Conservation (phyloP, 1,140 invertebrate species). For the Choristoneura fumiferana region DNA sequence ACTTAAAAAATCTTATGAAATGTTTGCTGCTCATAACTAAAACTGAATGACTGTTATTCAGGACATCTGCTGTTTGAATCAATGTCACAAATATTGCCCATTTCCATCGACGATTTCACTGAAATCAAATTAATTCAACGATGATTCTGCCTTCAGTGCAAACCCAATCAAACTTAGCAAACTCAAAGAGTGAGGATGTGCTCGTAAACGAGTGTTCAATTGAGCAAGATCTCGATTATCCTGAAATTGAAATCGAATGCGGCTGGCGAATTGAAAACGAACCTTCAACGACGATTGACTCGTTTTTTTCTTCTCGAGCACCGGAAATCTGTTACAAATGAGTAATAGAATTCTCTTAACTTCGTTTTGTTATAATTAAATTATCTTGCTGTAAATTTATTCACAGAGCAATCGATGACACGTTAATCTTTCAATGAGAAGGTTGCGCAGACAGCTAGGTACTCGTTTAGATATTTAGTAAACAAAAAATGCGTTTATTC, state of each 20-base stretch:
- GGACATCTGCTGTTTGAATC: no score
- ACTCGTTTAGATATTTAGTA: no score
- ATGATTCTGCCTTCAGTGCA: slow-evolving; percentile 61
- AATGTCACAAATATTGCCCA: no score
- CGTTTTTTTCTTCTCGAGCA: slow-evolving; percentile 23
- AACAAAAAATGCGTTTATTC: no score
- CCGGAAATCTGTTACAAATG: slow-evolving; percentile 18
- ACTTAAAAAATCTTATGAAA: no score
- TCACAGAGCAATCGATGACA: no score
- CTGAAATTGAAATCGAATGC: slow-evolving; percentile 72
- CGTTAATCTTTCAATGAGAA: no score
- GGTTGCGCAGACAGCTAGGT: no score
- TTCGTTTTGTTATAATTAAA: slow-evolving; percentile 8
- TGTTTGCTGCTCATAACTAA: no score
- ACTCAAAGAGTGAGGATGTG: slow-evolving; percentile 66
- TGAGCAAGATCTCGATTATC: slow-evolving; percentile 76
- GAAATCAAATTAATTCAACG: slow-evolving; percentile 39
- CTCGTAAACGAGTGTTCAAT: slow-evolving; percentile 75
- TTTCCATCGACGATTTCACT: no score
- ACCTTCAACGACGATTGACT: slow-evolving; percentile 41
- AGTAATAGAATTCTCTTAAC: slow-evolving; percentile 10
- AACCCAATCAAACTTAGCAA: slow-evolving; percentile 72
- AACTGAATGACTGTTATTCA: no score
- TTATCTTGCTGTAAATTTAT: not conserved
- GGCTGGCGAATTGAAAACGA: slow-evolving; percentile 62